Base-by-base conservation (phyloP, 2,797 vertebrate species). In the Miichthys miiuy region DNA sequence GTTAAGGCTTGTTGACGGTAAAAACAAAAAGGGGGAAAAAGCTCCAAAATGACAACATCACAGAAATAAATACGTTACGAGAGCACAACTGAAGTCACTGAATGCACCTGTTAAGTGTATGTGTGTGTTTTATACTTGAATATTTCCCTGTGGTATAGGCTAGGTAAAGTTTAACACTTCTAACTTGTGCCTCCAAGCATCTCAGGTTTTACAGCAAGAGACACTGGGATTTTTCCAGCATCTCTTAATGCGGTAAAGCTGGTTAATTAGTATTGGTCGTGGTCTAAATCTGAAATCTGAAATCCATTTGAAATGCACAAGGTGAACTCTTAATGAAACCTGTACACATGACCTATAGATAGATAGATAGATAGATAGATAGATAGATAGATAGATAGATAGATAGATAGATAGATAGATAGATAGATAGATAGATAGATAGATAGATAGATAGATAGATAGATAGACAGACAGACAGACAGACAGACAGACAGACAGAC, bases 1-100 rank as follows among this genome's bases (percentile, higher is more conserved):
- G 75, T 77, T 70, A 70, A 77, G 80, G 27, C 44, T 51, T 56
- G 18, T 42, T 82, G 62, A 64, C 12, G 50, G 44, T 51, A 67
- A 21, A 61, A 77, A 75, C 4, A 8, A 18, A n/a, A 20, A 52
- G n/a, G n/a, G n/a, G n/a, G n/a, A 73, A 48, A 77, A 66, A 63
- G 55, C 58, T 75, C n/a, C 0, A 38, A 75, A 75, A 61, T 65
- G 17, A 75, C 48, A 79, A 63, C 34, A 72, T 68, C 18, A 18
- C 42, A 68, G 41, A 71, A n/a, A 66, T 4, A 52, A 54, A 81
- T 23, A 67, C 21, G 44, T 63, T 41, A 41, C 0, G 2, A 20
- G 20, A 48, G 11, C 9, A 3, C 16, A 51, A 71, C 27, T 77
- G 30, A 72, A 72, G 27, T 17, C 20, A 54, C 23, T 64, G 23